Base-by-base conservation (phyloP, 2,113 vertebrate genomes). In the Psophia crepitans region DNA sequence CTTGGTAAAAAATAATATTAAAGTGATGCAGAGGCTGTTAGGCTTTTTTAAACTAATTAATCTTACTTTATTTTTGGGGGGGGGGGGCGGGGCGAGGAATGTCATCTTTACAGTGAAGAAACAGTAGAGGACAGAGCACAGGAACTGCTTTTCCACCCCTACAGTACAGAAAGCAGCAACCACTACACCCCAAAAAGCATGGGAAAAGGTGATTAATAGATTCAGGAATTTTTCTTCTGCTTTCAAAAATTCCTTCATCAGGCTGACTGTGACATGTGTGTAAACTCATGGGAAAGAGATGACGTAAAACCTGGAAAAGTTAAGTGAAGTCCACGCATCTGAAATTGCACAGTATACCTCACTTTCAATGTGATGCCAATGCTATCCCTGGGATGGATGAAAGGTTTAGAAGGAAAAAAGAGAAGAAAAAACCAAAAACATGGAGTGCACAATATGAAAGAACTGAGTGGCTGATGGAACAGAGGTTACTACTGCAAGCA, bases 291-390 rank as follows among this genome's bases (percentile, higher is more conserved):
- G 43, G 56, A 92, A 84, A 90, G 39, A 37, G 35, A 63, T 81
- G 76, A 97, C 65, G 92, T 26, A 70, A 90, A 96, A 94, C 20
- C 39, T 85, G 69, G 64, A 91, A 91, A 94, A 87, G 60, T 66
- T n/a, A 33, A 2, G 12, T 43, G 46, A 96, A 93, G 48, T 68
- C 63, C 16, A 33, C 39, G 79, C 23, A 84, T 26, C 33, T 90
- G 48, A 94, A 96, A 96, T 21, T 83, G 30, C 43, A 56, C 35
- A 48, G 33, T 21, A 14, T 70, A 63, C 28, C 43, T 87, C 65
- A 79, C 76, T 91, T 90, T 35, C 44, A 86, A 14, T 43, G 53
- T 61, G 69, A 95, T 65, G 54, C 21, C 74, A 83, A 26, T 9
- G 16, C 37, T 84, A 68, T 23, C 48, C 35, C 51, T 65, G 30